Base-by-base conservation (phyloP, 2,113 vertebrate species). In the Trochalopteron elliotii region DNA sequence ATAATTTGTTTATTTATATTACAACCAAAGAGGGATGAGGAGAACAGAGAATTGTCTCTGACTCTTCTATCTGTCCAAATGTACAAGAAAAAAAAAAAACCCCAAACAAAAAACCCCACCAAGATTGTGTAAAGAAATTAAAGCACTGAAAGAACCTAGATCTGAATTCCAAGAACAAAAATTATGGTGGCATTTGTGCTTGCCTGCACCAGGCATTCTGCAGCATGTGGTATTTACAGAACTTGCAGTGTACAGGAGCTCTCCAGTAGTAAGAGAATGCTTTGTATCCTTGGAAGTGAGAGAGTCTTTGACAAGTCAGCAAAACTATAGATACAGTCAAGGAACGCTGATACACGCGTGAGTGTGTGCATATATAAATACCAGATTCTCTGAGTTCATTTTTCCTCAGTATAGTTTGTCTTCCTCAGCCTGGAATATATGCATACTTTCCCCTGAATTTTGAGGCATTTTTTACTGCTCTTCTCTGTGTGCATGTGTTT, bases 151-250 rank as follows among this genome's bases (percentile, higher is more conserved):
- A 64, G 25, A 44, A 37, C 35, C 45, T 79, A 56, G 40, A 63
- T 67, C 44, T 87, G 86, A 88, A 93, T 95, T 93, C 85, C 53
- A 88, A 80, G 87, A 94, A 87, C 70, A 91, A 45, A 81, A 80
- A 44, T 69, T 64, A 83, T 30, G 24, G 52, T 11, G 11, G 69
- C 2, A 3, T 45, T 50, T 65, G 45, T 88, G 59, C 67, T 59
- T 4, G 21, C 72, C 86, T 1, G 12, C 60, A 49, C 68, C 64
- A 86, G 42, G 59, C 56, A 2, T 56, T 96, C 87, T 93, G 78
- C 84, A 90, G 89, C 87, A 49, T 92, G 95, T 93, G 83, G 63
- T 83, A 75, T 94, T 82, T 93, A 80, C 71, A 70, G 90, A 96
- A 96, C 84, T 96, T 93, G 67, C 40, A 40, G 87, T 4, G 45